These are phyloP conservation scores for Meta bourneti DNA, from an alignment of 2,888 invertebrate genomes.

Conservation along the genomic window DNA sequence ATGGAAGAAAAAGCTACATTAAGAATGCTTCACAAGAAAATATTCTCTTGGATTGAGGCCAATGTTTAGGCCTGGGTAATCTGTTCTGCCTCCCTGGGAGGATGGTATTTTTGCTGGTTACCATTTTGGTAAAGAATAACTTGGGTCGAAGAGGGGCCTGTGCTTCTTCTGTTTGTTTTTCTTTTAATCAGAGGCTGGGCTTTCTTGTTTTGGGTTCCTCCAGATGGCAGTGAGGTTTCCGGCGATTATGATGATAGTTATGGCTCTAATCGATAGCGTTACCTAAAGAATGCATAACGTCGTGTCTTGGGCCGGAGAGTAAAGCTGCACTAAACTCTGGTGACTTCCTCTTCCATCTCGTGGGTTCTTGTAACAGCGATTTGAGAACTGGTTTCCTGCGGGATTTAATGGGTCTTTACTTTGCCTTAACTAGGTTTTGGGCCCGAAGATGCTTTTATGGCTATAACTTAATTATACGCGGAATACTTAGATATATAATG, in stretches of 20 bases:
- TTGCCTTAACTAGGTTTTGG: too few species aligned
- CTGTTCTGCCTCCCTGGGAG: constrained; percentile 29
- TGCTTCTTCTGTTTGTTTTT: background rate
- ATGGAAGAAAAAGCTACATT: constrained; percentile 35
- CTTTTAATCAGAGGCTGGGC: constrained; percentile 37
- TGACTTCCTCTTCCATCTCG: too few species aligned
- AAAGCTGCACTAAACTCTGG: too few species aligned
- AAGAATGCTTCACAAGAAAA: constrained; percentile 43
- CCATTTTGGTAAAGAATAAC: constrained; percentile 35
- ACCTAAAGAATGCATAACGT: constrained; percentile 40
- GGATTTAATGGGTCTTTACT: too few species aligned
- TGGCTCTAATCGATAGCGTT: constrained; percentile 62
- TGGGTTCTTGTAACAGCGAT: too few species aligned
- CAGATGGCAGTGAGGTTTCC: constrained; percentile 53
- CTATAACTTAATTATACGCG: too few species aligned
- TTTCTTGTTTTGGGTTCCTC: constrained; percentile 33
- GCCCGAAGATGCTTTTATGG: too few species aligned
- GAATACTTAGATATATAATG: too few species aligned
- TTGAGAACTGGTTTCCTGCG: too few species aligned
- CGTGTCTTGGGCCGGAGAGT: too few species aligned
- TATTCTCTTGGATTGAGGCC: constrained; percentile 51
- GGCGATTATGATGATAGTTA: constrained; percentile 65
- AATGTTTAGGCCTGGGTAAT: constrained; percentile 49
- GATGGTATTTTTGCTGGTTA: constrained; percentile 29
- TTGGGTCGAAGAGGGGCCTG: background rate